These are phyloP conservation scores for Hirundichthys speculiger DNA, from an alignment of 2,113 vertebrate genomes.

Conservation along the genomic window DNA sequence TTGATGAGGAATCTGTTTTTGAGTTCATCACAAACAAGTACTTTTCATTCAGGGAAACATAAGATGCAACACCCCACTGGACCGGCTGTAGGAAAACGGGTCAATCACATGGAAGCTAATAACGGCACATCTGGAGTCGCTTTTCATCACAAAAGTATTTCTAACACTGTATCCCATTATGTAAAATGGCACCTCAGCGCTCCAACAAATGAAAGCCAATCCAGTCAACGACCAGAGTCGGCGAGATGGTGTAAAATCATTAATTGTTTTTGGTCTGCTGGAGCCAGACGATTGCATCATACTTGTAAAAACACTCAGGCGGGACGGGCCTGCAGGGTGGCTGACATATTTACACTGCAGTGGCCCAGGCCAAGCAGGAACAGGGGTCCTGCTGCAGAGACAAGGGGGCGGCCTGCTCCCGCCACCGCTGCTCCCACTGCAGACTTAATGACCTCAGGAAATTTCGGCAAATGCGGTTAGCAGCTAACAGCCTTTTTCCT, in stretches of 20 bases:
- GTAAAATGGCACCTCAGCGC: background rate
- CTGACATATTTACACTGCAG: slow-evolving; percentile 18
- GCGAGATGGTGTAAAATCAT: background rate
- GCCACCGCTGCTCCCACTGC: slow-evolving; percentile 16
- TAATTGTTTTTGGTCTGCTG: slow-evolving; percentile 24
- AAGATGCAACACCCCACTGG: too few species aligned
- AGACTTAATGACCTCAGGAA: slow-evolving; percentile 45
- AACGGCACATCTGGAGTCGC: slow-evolving; percentile 18
- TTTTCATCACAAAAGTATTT: slow-evolving; percentile 18
- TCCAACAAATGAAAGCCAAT: background rate
- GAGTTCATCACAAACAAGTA: too few species aligned
- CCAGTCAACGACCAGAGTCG: background rate
- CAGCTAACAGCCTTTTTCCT: slow-evolving; percentile 67
- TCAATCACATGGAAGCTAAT: too few species aligned
- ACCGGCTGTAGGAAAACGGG: too few species aligned
- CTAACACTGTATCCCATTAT: background rate
- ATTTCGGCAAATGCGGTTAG: slow-evolving; percentile 31
- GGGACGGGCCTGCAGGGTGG: slow-evolving; percentile 14
- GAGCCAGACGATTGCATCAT: slow-evolving; percentile 30
- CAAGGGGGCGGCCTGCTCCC: background rate
- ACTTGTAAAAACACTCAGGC: slow-evolving; percentile 24
- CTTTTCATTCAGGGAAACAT: too few species aligned
- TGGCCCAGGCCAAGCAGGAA: slow-evolving; percentile 4
- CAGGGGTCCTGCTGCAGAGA: background rate
- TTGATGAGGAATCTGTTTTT: too few species aligned